Conservation (phyloP, 92 coral and sea anemone species). For the Meandrina meandrites region DNA sequence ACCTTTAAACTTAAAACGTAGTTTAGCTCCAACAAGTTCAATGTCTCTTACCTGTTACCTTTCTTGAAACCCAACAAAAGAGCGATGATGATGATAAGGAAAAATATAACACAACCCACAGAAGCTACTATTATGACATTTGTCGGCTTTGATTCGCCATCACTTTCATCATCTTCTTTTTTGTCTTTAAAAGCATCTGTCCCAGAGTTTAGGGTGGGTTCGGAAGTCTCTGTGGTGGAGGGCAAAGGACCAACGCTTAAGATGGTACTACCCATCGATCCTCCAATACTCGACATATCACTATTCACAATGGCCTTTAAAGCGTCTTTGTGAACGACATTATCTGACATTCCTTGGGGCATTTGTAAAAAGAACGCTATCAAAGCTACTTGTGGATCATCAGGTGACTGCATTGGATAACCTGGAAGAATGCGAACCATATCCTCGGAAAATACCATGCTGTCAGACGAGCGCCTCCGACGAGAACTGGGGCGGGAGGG, state of each 20-base stretch:
- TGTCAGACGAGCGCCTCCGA: conserved; percentile 10
- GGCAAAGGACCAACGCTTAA: neutral
- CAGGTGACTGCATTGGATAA: conserved; percentile 16
- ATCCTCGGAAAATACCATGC: neutral
- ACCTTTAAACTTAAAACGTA: too few relatives aligned
- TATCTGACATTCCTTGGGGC: neutral
- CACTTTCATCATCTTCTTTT: neutral
- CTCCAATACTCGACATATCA: neutral
- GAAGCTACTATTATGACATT: neutral
- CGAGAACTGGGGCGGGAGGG: neutral
- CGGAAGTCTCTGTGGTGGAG: neutral
- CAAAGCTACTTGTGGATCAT: neutral
- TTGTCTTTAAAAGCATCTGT: neutral
- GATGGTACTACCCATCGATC: neutral
- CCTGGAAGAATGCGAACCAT: conserved; percentile 21
- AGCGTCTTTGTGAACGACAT: neutral
- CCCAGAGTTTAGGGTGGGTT: neutral
- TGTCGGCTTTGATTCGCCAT: neutral
- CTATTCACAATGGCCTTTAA: neutral
- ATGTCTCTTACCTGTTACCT: neutral
- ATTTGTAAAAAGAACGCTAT: conserved; percentile 7
- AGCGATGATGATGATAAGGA: neutral
- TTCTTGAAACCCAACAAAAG: neutral
- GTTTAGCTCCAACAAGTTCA: neutral
- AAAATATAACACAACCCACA: neutral